Evolutionary conservation across 1,140 invertebrate species (phyloP).

Genomic region (Ericerus pela): DNA sequence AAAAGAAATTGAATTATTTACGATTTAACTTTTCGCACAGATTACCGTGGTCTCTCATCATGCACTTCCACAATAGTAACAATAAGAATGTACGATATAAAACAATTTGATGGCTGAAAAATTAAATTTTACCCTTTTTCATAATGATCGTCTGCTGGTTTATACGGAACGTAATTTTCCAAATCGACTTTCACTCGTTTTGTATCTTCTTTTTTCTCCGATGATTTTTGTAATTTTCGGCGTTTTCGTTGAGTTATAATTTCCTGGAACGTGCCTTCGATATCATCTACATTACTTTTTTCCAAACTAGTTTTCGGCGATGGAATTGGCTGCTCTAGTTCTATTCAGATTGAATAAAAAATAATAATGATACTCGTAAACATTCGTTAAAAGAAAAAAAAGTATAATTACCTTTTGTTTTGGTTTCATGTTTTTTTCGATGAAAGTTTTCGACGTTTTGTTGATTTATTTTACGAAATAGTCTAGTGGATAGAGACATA

Average conservation of each 20-base stretch:
- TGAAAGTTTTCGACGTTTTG: slow-evolving; percentile 38
- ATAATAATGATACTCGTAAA: no score
- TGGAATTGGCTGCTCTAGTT: neutral
- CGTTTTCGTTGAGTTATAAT: slow-evolving; percentile 20
- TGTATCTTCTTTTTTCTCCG: slow-evolving; percentile 20
- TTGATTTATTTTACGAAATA: slow-evolving; percentile 55
- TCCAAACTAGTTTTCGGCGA: neutral
- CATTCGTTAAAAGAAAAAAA: neutral
- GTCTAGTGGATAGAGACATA: slow-evolving; percentile 31
- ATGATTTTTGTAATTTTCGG: slow-evolving; percentile 23
- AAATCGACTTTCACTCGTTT: slow-evolving; percentile 36
- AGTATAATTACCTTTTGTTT: neutral
- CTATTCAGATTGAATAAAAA: neutral
- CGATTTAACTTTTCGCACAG: neutral
- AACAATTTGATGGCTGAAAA: neutral
- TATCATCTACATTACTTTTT: slow-evolving; percentile 19
- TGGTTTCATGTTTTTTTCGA: slow-evolving; percentile 22
- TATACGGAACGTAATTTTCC: slow-evolving; percentile 76
- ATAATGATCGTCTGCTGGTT: slow-evolving; percentile 66
- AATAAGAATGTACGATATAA: neutral
- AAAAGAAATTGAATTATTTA: slow-evolving; percentile 16
- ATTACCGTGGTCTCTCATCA: neutral
- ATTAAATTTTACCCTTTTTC: slow-evolving; percentile 58
- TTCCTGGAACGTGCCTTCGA: slow-evolving; percentile 22
- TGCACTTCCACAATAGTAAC: neutral